Evolutionary conservation across 2,797 vertebrate species (phyloP).

Genomic region (Toxotes lorentzi): DNA sequence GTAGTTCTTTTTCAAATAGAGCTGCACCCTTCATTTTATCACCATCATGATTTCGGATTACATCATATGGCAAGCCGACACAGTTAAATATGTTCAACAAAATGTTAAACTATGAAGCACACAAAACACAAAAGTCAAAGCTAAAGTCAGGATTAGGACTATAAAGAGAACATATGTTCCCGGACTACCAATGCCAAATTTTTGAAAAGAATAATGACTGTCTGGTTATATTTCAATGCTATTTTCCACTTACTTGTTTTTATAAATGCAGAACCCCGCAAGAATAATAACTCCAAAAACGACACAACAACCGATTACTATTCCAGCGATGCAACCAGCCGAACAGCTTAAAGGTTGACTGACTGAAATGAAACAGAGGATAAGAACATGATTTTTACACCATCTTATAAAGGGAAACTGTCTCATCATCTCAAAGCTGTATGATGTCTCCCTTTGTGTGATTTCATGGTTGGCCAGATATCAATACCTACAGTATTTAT

Average conservation of each 20-base stretch:
- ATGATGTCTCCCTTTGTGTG: neutral
- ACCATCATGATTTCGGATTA: neutral
- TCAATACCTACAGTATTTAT: neutral
- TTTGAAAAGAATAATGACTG: too few relatives aligned
- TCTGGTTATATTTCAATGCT: rapidly evolving
- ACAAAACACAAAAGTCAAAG: neutral
- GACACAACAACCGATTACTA: slow-evolving; percentile 60
- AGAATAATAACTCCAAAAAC: neutral
- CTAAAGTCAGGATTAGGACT: neutral
- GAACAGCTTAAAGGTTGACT: rapidly evolving
- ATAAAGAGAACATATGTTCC: too few relatives aligned
- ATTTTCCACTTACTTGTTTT: slow-evolving; percentile 52
- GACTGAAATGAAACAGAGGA: neutral
- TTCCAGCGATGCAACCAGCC: slow-evolving; percentile 67
- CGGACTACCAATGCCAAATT: neutral
- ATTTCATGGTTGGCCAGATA: neutral
- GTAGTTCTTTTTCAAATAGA: neutral
- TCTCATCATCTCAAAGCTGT: too few relatives aligned
- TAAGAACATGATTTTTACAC: neutral
- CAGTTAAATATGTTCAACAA: too few relatives aligned
- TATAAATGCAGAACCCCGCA: neutral
- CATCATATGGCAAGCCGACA: too few relatives aligned
- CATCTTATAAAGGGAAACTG: neutral
- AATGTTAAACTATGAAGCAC: neutral
- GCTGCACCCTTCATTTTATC: neutral